Base-by-base conservation (phyloP, 2,888 invertebrate species). In the Pilophorus perplexus region DNA sequence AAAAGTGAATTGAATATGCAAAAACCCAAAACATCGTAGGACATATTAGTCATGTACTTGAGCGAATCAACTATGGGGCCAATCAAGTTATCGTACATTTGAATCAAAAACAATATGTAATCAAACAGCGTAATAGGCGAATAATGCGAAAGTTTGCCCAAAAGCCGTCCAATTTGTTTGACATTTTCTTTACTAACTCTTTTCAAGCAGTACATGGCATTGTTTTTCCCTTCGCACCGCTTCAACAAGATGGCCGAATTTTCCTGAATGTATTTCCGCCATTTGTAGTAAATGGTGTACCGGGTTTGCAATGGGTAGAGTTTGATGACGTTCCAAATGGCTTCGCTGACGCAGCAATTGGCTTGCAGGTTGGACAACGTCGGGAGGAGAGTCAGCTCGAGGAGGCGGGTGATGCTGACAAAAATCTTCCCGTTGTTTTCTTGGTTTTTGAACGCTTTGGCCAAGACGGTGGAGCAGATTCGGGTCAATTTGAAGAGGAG, bases 151-250 rank as follows among this genome's bases (percentile, higher is more conserved):
- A 98, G 81, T 80, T 99, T 99, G 12, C 98, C 99, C 71, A 99
- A 90, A 52, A 91, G 87, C 67, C 99, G 83, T 0, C 99, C 99
- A 69, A 95, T 90, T 1, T 92, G 93, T 77, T 98, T 99, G 4
- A 97, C 93, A 74, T 96, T 99, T 77, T 99, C 99, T 76, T 99
- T 99, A 73, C 95, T 95, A 37, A 94, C 93, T 70, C 90, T 86
- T 79, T 98, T 97, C 93, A 99, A 94, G 37, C 97, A 89, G 71
- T 93, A 93, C 76, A 95, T 95, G 52, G 96, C 91, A 74, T 90
- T 86, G 75, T 95, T 94, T 71, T 93, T 66, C 22, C 68, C 66
- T 33, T 70, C 67, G 18, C 67, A 66, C 44, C 67, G 57, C 18
- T 66, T 70, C 37, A 33, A 84, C 60, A 99, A 78, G 40, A 88